Conservation (phyloP, 53 echinoderm and acorn worm genomes). For the Holothuria leucospilota region DNA sequence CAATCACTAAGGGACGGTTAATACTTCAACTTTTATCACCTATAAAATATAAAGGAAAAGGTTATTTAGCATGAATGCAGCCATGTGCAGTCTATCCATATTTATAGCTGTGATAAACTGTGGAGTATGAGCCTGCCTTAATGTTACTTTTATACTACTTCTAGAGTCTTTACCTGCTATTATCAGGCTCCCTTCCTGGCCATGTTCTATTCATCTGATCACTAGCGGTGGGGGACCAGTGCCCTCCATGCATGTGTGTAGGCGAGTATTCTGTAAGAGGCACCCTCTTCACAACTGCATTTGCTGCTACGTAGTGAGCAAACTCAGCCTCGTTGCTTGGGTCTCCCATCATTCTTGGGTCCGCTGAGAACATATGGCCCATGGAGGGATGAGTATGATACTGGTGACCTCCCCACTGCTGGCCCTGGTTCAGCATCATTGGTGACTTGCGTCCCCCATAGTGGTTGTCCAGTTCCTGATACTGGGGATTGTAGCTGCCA, state of each 20-base stretch:
- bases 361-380: constrained; percentile 28
- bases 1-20: no score
- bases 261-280: constrained; percentile 32
- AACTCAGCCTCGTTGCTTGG: constrained; percentile 82
- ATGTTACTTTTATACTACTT: no score
- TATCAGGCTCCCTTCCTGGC: constrained; percentile 61
- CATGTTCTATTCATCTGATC: constrained; percentile 69
- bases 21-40: no score
- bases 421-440: constrained; percentile 25
- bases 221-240: constrained; percentile 52
- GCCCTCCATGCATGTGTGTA: constrained; percentile 37
- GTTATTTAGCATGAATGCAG: no score
- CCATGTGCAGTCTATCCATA: no score
- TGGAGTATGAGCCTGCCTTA: no score
- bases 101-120: no score
- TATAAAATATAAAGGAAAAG: no score
- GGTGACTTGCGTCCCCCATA: constrained; percentile 39
- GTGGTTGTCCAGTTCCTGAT: constrained; percentile 63
- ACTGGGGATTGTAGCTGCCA: constrained; percentile 87
- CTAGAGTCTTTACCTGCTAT: constrained; percentile 24
- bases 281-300: constrained; percentile 80
- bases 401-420: constrained; percentile 23
- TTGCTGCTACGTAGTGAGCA: constrained; percentile 84
- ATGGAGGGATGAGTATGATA: neutral
- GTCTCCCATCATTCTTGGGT: constrained; percentile 30